A percentile compares a stretch with the other conserved stretches of the same genome.
These are phyloP conservation scores for Troilus luridus DNA, from an alignment of 2,888 invertebrate species.

Conservation along the genomic window DNA sequence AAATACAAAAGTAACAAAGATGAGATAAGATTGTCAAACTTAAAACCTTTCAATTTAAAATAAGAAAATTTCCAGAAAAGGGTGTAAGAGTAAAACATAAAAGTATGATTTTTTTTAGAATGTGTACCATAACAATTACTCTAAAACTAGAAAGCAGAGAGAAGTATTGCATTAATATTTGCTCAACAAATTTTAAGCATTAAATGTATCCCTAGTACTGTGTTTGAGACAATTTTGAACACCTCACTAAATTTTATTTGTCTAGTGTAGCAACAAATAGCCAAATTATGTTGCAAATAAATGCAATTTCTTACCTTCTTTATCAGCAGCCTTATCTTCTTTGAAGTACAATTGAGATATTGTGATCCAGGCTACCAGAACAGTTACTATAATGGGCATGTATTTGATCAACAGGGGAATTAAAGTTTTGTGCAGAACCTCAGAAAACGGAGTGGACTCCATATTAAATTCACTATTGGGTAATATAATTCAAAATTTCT, in stretches of 20 bases:
- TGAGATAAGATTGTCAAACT: neutral
- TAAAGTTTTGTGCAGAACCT: conserved; percentile 61
- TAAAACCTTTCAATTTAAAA: neutral
- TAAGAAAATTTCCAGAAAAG: neutral
- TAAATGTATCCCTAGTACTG: neutral
- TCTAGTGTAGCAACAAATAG: neutral
- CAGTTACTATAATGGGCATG: conserved; percentile 61
- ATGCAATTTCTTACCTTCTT: conserved; percentile 39
- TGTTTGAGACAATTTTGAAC: neutral
- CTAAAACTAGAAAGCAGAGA: no score
- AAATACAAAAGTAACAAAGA: neutral
- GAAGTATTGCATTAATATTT: no score
- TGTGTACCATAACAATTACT: no score
- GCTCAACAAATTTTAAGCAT: neutral
- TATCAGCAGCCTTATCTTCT: conserved; percentile 65
- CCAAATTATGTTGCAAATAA: neutral
- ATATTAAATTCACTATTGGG: neutral
- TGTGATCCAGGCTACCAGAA: conserved; percentile 62
- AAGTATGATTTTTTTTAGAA: no score
- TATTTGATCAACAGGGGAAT: conserved; percentile 60
- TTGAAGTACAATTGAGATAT: conserved; percentile 62
- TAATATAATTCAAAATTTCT: neutral
- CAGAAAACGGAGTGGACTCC: conserved; percentile 59
- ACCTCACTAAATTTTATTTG: neutral
- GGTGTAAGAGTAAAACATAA: no score